Evolutionary conservation across 37 sponge, comb jelly and placozoan species (phyloP).

Genomic region (Cliona cf. orientalis): DNA sequence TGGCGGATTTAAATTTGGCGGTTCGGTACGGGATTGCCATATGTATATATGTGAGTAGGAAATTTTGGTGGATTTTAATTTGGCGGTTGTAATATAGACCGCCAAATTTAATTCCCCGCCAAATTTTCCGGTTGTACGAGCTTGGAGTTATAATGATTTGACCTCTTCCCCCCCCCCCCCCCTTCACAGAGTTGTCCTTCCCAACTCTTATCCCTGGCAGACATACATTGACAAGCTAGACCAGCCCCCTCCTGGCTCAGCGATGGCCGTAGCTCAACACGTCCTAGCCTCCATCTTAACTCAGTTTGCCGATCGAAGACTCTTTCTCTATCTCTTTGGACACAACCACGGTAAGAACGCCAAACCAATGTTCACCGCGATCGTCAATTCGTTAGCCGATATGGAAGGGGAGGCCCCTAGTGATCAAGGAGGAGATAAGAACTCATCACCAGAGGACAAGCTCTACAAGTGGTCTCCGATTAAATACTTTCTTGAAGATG

Average conservation of each 20-base stretch:
- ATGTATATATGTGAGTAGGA: too few species aligned
- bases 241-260: slow-evolving; percentile 55
- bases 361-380: slow-evolving; percentile 21
- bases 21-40: too few species aligned
- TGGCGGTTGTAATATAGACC: too few species aligned
- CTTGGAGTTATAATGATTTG: too few species aligned
- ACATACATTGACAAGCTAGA: not conserved
- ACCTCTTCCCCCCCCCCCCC: not conserved
- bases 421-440: slow-evolving; percentile 22
- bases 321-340: slow-evolving; percentile 72
- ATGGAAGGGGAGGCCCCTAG: slow-evolving; percentile 3
- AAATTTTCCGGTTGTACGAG: too few species aligned
- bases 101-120: too few species aligned
- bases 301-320: slow-evolving; percentile 62
- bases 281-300: slow-evolving; percentile 50
- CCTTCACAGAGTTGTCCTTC: slow-evolving; percentile 34
- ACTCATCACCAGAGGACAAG: not conserved
- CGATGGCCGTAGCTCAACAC: slow-evolving; percentile 52
- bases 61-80: too few species aligned
- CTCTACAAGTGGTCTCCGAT: slow-evolving; percentile 44
- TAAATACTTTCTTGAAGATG: slow-evolving; percentile 55
- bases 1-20: too few species aligned
- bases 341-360: slow-evolving; percentile 3
- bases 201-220: slow-evolving; percentile 65
- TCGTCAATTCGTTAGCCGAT: slow-evolving; percentile 8